Percentiles rank a stretch among this genome's conserved stretches.
Evolutionary conservation across 2,888 invertebrate genomes (phyloP).

Genomic region (Ochropleura leucogaster): DNA sequence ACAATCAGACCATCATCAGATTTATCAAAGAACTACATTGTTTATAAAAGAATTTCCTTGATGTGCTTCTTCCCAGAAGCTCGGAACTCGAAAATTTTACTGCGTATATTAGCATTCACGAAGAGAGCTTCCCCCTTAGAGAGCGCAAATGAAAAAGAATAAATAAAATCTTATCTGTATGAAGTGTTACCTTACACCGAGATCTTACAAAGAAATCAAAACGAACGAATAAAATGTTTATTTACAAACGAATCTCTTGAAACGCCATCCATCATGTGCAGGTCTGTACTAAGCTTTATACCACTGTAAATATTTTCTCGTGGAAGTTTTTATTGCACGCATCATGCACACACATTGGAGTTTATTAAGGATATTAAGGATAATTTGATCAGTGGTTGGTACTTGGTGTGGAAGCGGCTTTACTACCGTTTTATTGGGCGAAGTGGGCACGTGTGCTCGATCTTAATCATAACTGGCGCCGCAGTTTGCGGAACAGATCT

Average conservation of each 20-base stretch:
- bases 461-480: slow-evolving; percentile 70
- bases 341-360: slow-evolving; percentile 56
- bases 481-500: slow-evolving; percentile 54
- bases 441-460: slow-evolving; percentile 69
- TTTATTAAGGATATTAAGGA: slow-evolving; percentile 63
- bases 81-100: background rate
- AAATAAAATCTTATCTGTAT: slow-evolving; percentile 58
- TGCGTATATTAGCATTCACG: slow-evolving; percentile 39
- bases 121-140: slow-evolving; percentile 32
- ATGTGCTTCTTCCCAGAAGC: background rate
- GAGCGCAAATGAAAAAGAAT: slow-evolving; percentile 48
- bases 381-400: slow-evolving; percentile 66
- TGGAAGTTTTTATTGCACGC: slow-evolving; percentile 64
- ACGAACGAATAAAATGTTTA: slow-evolving; percentile 60
- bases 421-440: slow-evolving; percentile 71
- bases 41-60: background rate
- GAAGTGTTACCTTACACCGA: slow-evolving; percentile 65
- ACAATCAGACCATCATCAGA: background rate
- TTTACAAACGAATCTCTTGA: slow-evolving; percentile 55
- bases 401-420: slow-evolving; percentile 64
- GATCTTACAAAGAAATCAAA: slow-evolving; percentile 63
- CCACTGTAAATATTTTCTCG: slow-evolving; percentile 59
- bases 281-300: slow-evolving; percentile 53
- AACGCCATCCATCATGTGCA: slow-evolving; percentile 49
- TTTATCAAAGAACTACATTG: background rate